Evolutionary conservation across 2,113 vertebrate genomes (phyloP).

Genomic region (Columba janthina): DNA sequence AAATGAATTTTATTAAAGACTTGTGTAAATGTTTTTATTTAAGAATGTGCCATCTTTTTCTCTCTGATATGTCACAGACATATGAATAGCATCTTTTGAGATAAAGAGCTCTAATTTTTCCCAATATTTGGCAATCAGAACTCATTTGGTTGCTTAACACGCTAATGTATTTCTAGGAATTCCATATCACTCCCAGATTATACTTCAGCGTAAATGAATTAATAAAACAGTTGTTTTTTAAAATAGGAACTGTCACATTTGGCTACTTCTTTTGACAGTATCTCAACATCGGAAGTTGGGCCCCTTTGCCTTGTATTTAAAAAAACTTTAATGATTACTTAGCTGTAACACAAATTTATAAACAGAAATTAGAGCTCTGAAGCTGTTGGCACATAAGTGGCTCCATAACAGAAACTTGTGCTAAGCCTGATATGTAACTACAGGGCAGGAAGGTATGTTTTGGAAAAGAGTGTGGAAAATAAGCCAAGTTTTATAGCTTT

Average conservation of each 20-base stretch:
- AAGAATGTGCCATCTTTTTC: not conserved
- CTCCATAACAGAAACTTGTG: not conserved
- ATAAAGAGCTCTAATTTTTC: not conserved
- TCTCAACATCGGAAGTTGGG: not conserved
- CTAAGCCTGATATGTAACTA: not conserved
- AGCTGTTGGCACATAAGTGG: not conserved
- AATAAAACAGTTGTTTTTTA: not conserved
- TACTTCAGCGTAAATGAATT: not conserved
- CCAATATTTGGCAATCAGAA: not conserved
- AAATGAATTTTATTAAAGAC: not conserved
- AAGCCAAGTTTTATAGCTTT: not conserved
- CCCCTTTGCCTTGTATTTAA: not conserved
- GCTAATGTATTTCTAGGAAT: not conserved
- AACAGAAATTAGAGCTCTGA: not conserved
- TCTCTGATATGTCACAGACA: not conserved
- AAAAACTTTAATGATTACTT: not conserved
- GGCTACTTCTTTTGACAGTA: not conserved
- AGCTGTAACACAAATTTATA: not conserved
- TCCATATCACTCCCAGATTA: not conserved
- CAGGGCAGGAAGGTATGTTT: not conserved
- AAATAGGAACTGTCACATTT: not conserved
- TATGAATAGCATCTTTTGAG: not conserved
- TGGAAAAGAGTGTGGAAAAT: not conserved
- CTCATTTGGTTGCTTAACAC: not conserved
- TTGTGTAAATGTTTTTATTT: not conserved